phyloP scores from a whole-genome alignment of 2,113 vertebrate species.

The Eidolon helvum region DNA sequence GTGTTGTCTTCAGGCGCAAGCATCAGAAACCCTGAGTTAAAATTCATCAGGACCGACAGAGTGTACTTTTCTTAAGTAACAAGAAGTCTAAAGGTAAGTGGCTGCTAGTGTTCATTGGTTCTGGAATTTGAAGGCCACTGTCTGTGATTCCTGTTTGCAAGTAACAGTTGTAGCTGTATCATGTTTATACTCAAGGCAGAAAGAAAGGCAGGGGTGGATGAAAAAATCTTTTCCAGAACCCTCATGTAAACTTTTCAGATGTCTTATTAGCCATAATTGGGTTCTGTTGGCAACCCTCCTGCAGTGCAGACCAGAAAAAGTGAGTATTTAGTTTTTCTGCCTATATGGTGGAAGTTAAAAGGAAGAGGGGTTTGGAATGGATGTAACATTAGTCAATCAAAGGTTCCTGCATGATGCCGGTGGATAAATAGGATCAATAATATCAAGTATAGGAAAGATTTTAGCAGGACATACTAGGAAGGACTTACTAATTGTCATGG shows the following conservation, averaged over 20 bases:
- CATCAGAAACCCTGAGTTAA: not conserved
- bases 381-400: not conserved
- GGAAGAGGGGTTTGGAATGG: not conserved
- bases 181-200: constrained; percentile 22
- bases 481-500: not conserved
- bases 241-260: not conserved
- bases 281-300: not conserved
- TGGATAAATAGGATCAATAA: not conserved
- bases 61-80: not conserved
- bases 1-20: not conserved
- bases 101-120: not conserved
- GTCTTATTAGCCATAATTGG: not conserved
- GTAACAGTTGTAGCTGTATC: not conserved
- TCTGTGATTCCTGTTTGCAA: not conserved
- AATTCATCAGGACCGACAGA: not conserved
- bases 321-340: not conserved
- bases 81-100: not conserved
- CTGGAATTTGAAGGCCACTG: not conserved
- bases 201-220: not conserved
- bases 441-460: not conserved
- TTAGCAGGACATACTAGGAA: not conserved
- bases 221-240: not conserved
- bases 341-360: not conserved
- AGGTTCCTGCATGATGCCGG: not conserved
- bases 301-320: not conserved